These are phyloP conservation scores for Ischnus inquisitorius DNA, from an alignment of 2,888 invertebrate species.

Conservation along the genomic window DNA sequence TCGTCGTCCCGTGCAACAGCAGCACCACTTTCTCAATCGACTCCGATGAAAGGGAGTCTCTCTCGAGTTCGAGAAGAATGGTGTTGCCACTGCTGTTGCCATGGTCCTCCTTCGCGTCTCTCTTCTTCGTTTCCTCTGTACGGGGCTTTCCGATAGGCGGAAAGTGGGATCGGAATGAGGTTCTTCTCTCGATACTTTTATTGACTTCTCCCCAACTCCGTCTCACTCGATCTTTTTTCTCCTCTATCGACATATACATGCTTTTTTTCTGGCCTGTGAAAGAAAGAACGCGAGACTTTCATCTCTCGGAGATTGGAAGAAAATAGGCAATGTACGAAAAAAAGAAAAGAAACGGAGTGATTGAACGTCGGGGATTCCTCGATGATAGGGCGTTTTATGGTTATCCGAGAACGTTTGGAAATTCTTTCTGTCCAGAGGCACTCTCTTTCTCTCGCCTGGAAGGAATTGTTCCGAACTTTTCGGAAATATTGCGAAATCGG, in stretches of 20 bases:
- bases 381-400: conserved; percentile 7
- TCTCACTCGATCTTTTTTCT: not conserved
- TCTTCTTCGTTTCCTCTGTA: conserved; percentile 20
- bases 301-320: conserved; percentile 38
- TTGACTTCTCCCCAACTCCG: conserved; percentile 36
- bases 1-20: conserved; percentile 16
- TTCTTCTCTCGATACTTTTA: conserved; percentile 52
- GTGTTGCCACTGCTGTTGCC: conserved; percentile 6
- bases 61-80: conserved; percentile 42
- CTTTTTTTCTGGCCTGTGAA: conserved; percentile 1
- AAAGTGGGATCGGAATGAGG: conserved; percentile 53
- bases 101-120: conserved; percentile 25
- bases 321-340: conserved; percentile 22
- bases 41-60: conserved; percentile 54
- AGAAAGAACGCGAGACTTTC: conserved; percentile 12
- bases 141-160: conserved; percentile 28
- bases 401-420: not conserved
- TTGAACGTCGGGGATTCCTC: conserved; percentile 28
- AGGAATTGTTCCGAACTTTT: not conserved
- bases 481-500: not conserved
- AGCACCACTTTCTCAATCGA: conserved; percentile 61
- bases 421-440: not conserved
- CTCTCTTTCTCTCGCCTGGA: not conserved
- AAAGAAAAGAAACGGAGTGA: not conserved
- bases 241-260: conserved; percentile 14